phyloP scores from a whole-genome alignment of 2,797 vertebrate species.

The Hippoglossus hippoglossus region DNA sequence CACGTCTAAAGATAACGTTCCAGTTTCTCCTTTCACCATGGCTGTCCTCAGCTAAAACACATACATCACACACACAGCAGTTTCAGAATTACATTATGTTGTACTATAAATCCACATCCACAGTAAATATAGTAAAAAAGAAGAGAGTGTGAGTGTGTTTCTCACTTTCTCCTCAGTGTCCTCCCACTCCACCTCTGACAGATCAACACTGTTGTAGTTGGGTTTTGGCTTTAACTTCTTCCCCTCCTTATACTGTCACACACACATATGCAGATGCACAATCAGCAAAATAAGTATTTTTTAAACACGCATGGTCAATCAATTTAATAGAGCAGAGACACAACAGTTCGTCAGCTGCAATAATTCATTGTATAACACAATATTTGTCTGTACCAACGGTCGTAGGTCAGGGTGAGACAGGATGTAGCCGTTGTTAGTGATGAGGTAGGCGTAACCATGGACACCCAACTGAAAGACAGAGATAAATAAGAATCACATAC shows the following conservation, averaged over 20 bases:
- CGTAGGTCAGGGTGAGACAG: conserved; percentile 95
- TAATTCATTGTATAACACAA: neutral
- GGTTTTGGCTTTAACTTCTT: conserved; percentile 94
- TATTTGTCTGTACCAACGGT: conserved; percentile 86
- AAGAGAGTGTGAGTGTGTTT: conserved; percentile 17
- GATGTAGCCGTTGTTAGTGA: conserved; percentile 98
- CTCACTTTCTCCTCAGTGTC: conserved; percentile 91
- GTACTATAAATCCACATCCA: neutral
- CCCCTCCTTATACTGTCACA: conserved; percentile 93
- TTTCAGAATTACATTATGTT: neutral
- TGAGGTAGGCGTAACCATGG: conserved; percentile 94
- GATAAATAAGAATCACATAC: neutral
- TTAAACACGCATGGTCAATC: no score
- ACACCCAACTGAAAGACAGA: conserved; percentile 88
- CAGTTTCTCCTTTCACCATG: conserved; percentile 95
- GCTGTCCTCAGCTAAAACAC: conserved; percentile 91
- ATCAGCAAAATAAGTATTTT: conserved; percentile 1
- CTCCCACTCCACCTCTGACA: conserved; percentile 96
- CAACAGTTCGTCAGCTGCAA: neutral
- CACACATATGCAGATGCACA: conserved; percentile 13
- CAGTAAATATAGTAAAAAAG: neutral
- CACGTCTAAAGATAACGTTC: conserved; percentile 90
- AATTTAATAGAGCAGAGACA: neutral
- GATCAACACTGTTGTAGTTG: conserved; percentile 97
- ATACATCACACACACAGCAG: conserved; percentile 9